Base-by-base conservation (phyloP, 2,888 invertebrate species). In the Ormyrus pomaceus region DNA sequence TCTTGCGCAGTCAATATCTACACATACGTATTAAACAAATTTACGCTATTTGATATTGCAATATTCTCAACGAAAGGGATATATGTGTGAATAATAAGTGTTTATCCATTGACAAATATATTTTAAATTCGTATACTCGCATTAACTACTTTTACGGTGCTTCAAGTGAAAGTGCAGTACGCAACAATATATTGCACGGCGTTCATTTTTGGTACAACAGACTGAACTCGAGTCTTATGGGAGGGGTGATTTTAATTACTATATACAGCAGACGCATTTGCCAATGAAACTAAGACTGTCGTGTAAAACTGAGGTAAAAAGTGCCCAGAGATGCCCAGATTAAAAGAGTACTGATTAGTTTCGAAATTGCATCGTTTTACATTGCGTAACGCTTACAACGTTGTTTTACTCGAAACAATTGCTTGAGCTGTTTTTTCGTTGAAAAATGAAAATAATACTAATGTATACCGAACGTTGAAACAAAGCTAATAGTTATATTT, bases 261-360 rank as follows among this genome's bases (percentile, higher is more conserved):
- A 34, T 34, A 34, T 34, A 34, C 34, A 34, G 34, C 34, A 65
- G 6, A 62, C 61, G 19, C 55, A 68, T 48, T 51, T 19, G 59
- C 66, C n/a, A 50, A 65, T 58, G 13, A 74, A 58, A 50, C 65
- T 50, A 73, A 74, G 72, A 72, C 72, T 72, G 72, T 62, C 9
- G 45, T 45, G 34, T 53, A 9, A 9, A 58, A 70, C 53, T 48
- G 58, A 34, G 34, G 34, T 34, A 34, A 34, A 34, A 34, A 34
- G 34, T 34, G 34, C 34, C 34, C 34, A 34, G 34, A 34, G 34
- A 34, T 34, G 34, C 34, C 34, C 34, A 34, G 8, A 34, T 48
- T 5, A 70, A 19, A 46, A 58, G 53, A 34, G 19, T 53, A 66
- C 13, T 48, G 11, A 64, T 55, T 34, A 34, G 34, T 34, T 34